These are phyloP conservation scores for Blastomussa wellsi DNA, from an alignment of 92 coral and sea anemone genomes.

Conservation along the genomic window DNA sequence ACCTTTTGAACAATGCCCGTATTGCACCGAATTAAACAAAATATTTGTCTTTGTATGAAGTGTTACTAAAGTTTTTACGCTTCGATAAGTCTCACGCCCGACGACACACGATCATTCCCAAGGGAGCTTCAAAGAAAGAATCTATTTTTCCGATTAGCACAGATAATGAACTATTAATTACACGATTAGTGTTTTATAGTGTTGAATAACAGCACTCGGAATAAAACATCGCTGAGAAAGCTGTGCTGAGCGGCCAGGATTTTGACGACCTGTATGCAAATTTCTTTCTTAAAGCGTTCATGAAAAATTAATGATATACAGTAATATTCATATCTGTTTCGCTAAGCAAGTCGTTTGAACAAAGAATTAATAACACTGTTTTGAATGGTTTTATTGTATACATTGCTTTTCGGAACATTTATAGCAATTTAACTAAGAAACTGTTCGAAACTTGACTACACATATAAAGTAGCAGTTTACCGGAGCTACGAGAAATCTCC, in stretches of 20 bases:
- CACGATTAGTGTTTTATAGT: slow-evolving; percentile 47
- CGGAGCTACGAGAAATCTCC: not conserved
- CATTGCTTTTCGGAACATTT: not conserved
- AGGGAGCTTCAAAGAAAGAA: slow-evolving; percentile 44
- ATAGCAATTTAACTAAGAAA: not conserved
- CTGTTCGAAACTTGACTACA: not conserved
- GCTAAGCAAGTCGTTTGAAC: slow-evolving; percentile 16
- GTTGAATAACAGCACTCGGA: slow-evolving; percentile 7
- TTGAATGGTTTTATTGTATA: slow-evolving; percentile 13
- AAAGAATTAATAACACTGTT: not conserved
- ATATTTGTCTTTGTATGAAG: slow-evolving; percentile 46
- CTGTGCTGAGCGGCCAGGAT: not conserved
- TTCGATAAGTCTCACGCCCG: slow-evolving; percentile 45
- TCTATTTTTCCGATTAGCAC: slow-evolving; percentile 52
- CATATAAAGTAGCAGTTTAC: not conserved
- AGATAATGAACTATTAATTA: slow-evolving; percentile 73
- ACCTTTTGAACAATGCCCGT: slow-evolving; percentile 38
- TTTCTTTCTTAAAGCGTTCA: slow-evolving; percentile 13
- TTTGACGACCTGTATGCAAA: slow-evolving; percentile 37
- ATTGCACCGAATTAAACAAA: slow-evolving; percentile 42
- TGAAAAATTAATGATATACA: slow-evolving; percentile 38
- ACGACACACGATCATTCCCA: slow-evolving; percentile 54
- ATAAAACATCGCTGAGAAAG: not conserved
- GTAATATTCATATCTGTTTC: not conserved
- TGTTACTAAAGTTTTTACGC: slow-evolving; percentile 49